Percentiles rank a stretch among this genome's conserved stretches.
Conservation (phyloP, 1,140 invertebrate species). For the Pogonus chalceus region DNA sequence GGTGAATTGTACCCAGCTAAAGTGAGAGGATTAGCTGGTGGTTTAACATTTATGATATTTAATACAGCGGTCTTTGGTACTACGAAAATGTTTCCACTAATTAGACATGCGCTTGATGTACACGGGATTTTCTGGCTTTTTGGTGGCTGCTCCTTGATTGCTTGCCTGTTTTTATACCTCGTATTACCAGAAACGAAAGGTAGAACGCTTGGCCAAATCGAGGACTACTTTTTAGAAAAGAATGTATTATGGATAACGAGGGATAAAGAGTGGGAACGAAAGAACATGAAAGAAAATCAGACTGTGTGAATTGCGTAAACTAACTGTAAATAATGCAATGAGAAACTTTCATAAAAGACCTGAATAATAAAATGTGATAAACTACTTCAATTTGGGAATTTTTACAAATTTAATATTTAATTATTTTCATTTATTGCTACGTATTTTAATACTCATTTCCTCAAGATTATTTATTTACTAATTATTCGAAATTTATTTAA, state of each 20-base stretch:
- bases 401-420: no score
- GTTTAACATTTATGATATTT: conserved; percentile 58
- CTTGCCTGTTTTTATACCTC: conserved; percentile 54
- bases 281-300: neutral
- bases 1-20: conserved; percentile 59
- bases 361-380: no score
- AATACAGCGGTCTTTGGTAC: conserved; percentile 56
- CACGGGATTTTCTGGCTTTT: conserved; percentile 58
- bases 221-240: conserved; percentile 59
- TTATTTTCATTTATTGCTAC: no score
- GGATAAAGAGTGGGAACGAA: conserved; percentile 18
- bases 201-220: conserved; percentile 64
- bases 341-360: no score
- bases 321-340: no score
- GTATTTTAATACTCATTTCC: no score
- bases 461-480: no score
- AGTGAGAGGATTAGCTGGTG: conserved; percentile 39
- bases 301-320: no score
- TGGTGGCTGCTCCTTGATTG: conserved; percentile 50
- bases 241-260: conserved; percentile 52
- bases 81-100: conserved; percentile 59
- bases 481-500: no score
- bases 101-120: conserved; percentile 46
- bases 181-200: conserved; percentile 77
- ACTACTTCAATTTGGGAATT: no score